Base-by-base conservation (phyloP, 2,113 vertebrate species). In the Pseudois nayaur region DNA sequence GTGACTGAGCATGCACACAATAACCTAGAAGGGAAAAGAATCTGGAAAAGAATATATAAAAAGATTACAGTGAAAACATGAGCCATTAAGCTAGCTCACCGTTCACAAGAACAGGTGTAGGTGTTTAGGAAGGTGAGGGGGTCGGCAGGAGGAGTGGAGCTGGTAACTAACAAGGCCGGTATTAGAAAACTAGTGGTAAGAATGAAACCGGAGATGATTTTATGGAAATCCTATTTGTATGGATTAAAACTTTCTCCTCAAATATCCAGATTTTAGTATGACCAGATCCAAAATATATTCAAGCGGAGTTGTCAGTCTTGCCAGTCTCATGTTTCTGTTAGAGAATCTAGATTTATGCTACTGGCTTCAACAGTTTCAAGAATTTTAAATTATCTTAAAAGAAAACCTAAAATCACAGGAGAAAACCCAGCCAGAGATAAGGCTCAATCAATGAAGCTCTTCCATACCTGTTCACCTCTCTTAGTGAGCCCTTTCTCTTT, bases 81-180 rank as follows among this genome's bases (percentile, higher is more conserved):
- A 79, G 23, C 76, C 23, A 31, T 84, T 55, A 57, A 6, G 60
- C 40, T 1, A 33, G 8, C 79, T 57, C 71, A 45, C 19, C 10
- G 52, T 8, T 6, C 21, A 13, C 48, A 54, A 13, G 36, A 67
- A 43, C 25, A 64, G 36, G 45, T 25, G 0, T 33, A 10, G 15
- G 67, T 16, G 36, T 13, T 14, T 27, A 8, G 31, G 76, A 3
- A 21, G n/a, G 29, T 19, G 45, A 11, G 21, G 31, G 19, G 14
- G 21, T 5, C 2, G 0, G 15, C 3, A 3, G 25, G 1, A 0
- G 36, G 2, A 4, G 29, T 25, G 1, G 21, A 54, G 64, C 33
- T 25, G 48, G 1, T 91, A 19, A 52, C 9, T 25, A 55, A 52
- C 33, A 62, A 29, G 29, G 6, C 90, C 12, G 55, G 16, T n/a